These are phyloP conservation scores for Philonicus albiceps DNA, from an alignment of 2,888 invertebrate genomes.

Conservation along the genomic window DNA sequence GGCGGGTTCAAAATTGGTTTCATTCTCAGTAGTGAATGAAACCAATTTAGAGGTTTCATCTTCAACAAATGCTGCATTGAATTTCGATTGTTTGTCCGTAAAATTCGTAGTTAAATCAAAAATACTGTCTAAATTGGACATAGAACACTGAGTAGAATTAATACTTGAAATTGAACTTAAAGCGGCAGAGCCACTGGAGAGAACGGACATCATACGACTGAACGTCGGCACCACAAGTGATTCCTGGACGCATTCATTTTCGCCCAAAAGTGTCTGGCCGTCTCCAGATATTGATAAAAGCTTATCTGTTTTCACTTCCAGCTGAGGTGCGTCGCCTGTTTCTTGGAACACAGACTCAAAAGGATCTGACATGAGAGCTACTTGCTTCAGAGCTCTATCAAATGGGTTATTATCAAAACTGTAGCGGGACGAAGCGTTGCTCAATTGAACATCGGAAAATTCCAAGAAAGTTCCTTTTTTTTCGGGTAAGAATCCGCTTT, in stretches of 20 bases:
- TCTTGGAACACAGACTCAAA: conserved; percentile 40
- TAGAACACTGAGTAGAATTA: neutral
- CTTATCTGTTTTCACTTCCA: neutral
- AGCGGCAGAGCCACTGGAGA: neutral
- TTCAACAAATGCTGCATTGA: neutral
- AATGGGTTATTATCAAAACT: conserved; percentile 46
- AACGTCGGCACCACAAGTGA: conserved; percentile 42
- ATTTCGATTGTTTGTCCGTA: neutral
- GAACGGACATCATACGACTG: neutral
- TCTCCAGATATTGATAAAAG: neutral
- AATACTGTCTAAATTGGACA: neutral
- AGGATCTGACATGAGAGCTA: conserved; percentile 40
- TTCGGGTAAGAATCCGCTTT: neutral
- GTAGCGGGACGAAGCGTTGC: neutral
- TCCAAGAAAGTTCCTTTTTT: neutral
- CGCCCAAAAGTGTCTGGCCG: too few species aligned
- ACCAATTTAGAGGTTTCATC: too few species aligned
- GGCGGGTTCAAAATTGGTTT: neutral
- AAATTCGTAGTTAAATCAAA: neutral
- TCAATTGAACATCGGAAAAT: neutral
- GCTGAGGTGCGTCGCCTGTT: neutral
- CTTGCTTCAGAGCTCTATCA: conserved; percentile 36
- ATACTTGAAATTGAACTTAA: conserved; percentile 7
- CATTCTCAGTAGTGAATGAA: neutral
- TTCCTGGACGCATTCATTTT: neutral